A percentile compares a stretch with the other conserved stretches of the same genome.
Conservation (phyloP, 2,888 invertebrate species). For the Tetragonula carbonaria region DNA sequence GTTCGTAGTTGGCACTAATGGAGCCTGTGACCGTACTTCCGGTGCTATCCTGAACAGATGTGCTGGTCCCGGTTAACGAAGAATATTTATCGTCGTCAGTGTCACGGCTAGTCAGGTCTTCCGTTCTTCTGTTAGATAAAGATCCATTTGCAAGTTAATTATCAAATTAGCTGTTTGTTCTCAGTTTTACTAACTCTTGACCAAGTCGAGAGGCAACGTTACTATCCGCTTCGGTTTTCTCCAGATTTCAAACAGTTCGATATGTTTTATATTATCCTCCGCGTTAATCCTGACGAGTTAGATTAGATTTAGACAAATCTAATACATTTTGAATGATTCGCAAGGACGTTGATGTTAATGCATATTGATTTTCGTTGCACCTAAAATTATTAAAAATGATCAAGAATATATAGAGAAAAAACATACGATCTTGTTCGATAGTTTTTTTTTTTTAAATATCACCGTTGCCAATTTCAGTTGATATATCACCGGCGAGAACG, state of each 20-base stretch:
- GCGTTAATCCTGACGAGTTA: neutral
- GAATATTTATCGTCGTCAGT: constrained; percentile 69
- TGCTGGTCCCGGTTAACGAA: constrained; percentile 61
- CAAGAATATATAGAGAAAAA: neutral
- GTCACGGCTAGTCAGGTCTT: constrained; percentile 52
- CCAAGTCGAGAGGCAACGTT: constrained; percentile 49
- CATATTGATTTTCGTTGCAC: constrained; percentile 17
- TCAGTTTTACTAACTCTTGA: constrained; percentile 54
- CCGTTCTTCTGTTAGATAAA: constrained; percentile 49
- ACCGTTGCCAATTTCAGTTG: constrained; percentile 21
- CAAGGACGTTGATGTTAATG: neutral
- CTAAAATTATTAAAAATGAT: neutral
- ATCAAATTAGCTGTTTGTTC: neutral
- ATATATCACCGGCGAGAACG: neutral
- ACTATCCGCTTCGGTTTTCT: constrained; percentile 52
- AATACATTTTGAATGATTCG: constrained; percentile 20
- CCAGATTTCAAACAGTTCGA: constrained; percentile 65
- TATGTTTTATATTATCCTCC: constrained; percentile 1
- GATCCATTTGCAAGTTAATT: constrained; percentile 9
- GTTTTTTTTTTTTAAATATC: neutral
- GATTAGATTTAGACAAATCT: neutral
- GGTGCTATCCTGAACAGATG: constrained; percentile 62
- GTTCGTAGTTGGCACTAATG: constrained; percentile 43
- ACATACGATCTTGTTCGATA: constrained; percentile 13
- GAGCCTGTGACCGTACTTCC: constrained; percentile 54